Conservation (phyloP, 1,140 invertebrate species). For the Cydia pomonella region DNA sequence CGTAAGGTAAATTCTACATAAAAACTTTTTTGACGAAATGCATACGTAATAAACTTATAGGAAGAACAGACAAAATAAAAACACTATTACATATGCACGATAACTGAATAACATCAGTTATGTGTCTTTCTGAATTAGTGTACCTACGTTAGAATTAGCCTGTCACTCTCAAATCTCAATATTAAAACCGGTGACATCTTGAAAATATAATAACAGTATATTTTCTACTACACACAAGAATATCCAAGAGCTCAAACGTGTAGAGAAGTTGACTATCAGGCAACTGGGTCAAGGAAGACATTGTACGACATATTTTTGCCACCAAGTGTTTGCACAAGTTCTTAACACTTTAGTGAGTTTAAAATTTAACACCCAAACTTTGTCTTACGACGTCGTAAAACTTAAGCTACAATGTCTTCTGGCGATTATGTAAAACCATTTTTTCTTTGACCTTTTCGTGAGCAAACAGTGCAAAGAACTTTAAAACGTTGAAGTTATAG, state of each 20-base stretch:
- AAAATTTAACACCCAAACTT: conserved; percentile 32
- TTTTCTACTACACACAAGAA: neutral
- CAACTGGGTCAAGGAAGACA: conserved; percentile 11
- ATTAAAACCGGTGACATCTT: too few species aligned
- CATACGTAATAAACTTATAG: too few species aligned
- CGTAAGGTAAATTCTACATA: too few species aligned
- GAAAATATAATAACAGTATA: too few species aligned
- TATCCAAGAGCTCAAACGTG: neutral
- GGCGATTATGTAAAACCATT: conserved; percentile 28
- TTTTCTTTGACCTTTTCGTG: neutral
- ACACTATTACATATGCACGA: too few species aligned
- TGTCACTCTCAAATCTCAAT: too few species aligned
- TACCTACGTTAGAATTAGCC: too few species aligned
- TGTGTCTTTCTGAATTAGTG: too few species aligned
- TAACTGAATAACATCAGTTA: too few species aligned
- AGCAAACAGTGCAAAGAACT: conserved; percentile 18
- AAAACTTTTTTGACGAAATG: too few species aligned
- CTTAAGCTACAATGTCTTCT: conserved; percentile 27
- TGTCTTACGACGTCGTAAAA: conserved; percentile 19
- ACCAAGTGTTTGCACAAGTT: conserved; percentile 25
- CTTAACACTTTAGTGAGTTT: conserved; percentile 30
- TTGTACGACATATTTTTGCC: conserved; percentile 17
- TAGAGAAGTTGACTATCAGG: neutral
- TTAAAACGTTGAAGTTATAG: conserved; percentile 18
- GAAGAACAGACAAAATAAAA: too few species aligned